phyloP scores from a whole-genome alignment of 2,113 vertebrate species.

The Percina caprodes region DNA sequence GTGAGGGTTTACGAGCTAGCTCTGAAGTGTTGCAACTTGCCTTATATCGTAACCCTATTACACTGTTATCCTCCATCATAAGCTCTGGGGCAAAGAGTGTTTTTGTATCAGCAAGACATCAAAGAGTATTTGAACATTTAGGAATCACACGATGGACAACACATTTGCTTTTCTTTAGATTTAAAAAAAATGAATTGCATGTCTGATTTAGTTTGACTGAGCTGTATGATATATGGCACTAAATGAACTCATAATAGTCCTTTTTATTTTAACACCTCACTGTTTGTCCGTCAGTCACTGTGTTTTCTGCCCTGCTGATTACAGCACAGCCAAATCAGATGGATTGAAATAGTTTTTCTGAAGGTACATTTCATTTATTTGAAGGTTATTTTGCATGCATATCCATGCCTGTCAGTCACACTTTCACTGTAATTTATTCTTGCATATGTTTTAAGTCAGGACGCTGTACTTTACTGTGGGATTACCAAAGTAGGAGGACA shows the following conservation, averaged over 20 bases:
- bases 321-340: background rate
- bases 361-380: background rate
- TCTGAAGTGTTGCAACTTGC: conserved; percentile 23
- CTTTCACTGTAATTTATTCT: conserved; percentile 4
- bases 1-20: background rate
- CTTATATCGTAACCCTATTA: conserved; percentile 26
- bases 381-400: conserved; percentile 30
- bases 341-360: conserved; percentile 7
- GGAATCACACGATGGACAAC: background rate
- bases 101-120: background rate
- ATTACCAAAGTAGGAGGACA: conserved; percentile 39
- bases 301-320: conserved; percentile 25
- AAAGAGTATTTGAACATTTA: background rate
- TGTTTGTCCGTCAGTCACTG: background rate
- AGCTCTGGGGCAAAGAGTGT: background rate
- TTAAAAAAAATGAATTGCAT: background rate
- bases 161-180: background rate
- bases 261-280: background rate
- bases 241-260: background rate
- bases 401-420: background rate
- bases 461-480: conserved; percentile 17
- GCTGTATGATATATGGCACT: background rate
- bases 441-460: conserved; percentile 26
- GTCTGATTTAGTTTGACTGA: background rate
- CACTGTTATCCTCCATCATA: conserved; percentile 39